Evolutionary conservation across 2,888 invertebrate genomes (phyloP).

Genomic region (Eupithecia pulchellata): DNA sequence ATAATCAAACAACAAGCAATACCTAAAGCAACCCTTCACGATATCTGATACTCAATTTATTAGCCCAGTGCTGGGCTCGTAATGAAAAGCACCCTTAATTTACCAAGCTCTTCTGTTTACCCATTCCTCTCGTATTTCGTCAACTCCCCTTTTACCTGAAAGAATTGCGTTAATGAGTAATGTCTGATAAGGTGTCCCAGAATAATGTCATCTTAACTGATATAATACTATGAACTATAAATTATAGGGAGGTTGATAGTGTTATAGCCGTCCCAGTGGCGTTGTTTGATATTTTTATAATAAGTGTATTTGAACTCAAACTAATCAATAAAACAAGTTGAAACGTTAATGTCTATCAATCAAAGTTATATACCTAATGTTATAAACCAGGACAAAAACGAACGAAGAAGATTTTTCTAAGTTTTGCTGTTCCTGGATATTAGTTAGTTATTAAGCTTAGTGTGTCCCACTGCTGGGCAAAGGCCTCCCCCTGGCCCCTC

Average conservation of each 20-base stretch:
- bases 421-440: no score
- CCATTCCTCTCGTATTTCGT: slow-evolving; percentile 48
- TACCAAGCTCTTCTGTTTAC: slow-evolving; percentile 37
- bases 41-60: slow-evolving; percentile 14
- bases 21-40: neutral
- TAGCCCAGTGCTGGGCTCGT: slow-evolving; percentile 55
- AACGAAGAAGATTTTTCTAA: neutral
- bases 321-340: neutral
- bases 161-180: slow-evolving; percentile 47
- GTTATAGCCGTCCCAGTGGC: no score
- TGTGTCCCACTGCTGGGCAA: no score
- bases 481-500: no score
- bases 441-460: no score
- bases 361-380: neutral
- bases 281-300: no score
- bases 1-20: neutral
- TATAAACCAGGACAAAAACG: neutral
- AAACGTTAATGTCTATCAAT: no score
- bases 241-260: neutral
- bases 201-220: neutral
- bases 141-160: slow-evolving; percentile 43
- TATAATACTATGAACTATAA: no score
- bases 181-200: slow-evolving; percentile 13
- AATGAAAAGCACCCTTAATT: slow-evolving; percentile 56
- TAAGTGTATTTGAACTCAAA: neutral